Conservation (phyloP, 2,888 invertebrate genomes). For the Ligdia adustata region DNA sequence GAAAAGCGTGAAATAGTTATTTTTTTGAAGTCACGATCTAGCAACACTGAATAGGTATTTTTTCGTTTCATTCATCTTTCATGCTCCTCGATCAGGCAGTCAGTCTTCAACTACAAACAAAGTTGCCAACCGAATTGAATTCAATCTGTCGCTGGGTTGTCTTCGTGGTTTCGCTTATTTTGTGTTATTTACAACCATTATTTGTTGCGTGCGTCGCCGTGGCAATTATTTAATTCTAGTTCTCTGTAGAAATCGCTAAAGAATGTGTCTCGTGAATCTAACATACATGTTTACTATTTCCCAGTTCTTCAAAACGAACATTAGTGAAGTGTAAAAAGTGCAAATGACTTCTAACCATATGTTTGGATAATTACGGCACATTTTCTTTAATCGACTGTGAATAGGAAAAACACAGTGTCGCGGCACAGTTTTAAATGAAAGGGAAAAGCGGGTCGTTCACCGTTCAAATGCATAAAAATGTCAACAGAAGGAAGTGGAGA, state of each 20-base stretch:
- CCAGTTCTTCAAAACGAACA: constrained; percentile 49
- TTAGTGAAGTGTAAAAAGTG: constrained; percentile 71
- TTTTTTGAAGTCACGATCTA: too few relatives aligned
- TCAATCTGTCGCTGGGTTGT: constrained; percentile 38
- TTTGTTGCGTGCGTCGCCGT: constrained; percentile 57
- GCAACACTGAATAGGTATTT: too few relatives aligned
- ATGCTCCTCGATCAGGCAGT: not conserved
- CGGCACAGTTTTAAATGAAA: constrained; percentile 75
- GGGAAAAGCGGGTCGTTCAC: constrained; percentile 60
- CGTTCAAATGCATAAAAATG: constrained; percentile 87
- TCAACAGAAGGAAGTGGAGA: constrained; percentile 87
- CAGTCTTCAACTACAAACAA: constrained; percentile 9
- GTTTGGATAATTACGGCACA: constrained; percentile 63
- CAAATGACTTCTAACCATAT: constrained; percentile 79
- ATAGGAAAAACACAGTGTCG: constrained; percentile 49
- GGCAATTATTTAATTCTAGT: constrained; percentile 47
- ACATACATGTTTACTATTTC: constrained; percentile 45
- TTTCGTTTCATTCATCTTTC: too few relatives aligned
- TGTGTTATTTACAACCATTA: constrained; percentile 41
- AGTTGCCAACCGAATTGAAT: constrained; percentile 7
- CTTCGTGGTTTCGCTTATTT: constrained; percentile 21
- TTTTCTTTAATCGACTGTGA: constrained; percentile 45
- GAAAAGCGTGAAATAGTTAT: too few relatives aligned
- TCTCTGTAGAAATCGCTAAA: constrained; percentile 39
- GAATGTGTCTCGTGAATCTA: constrained; percentile 32